Base-by-base conservation (phyloP, 1,140 invertebrate species). In the Colletes gigas region DNA sequence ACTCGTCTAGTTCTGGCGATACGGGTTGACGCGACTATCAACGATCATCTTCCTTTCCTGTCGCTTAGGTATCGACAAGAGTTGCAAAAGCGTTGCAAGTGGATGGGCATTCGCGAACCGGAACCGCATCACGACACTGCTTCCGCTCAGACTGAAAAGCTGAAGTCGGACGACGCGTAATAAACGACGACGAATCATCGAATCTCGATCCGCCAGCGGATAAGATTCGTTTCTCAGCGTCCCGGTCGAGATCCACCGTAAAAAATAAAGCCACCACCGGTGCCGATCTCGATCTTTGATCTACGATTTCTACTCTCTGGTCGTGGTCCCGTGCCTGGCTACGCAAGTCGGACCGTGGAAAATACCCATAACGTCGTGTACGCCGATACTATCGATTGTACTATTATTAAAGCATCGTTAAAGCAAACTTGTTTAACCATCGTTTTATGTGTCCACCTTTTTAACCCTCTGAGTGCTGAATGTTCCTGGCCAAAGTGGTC, bases 1-100 rank as follows among this genome's bases (percentile, higher is more conserved):
- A 54, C 47, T 19, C 30, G 15, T 19, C 52, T n/a, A 30, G 4
- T 12, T 10, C 15, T 6, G 2, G 1, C 21, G 54, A 50, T 41
- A 41, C 30, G 0, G 30, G 10, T 41, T 5, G 10, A 55, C 57
- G 39, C 7, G 59, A 62, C 8, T 4, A 5, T 30, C 14, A 62
- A 21, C 9, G 6, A 63, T 71, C 39, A 39, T 17, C 14, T 52
- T 19, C 5, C 30, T 14, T 50, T 9, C 19, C 0, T 7, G 52
- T 7, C n/a, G 8, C 6, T 8, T 63, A 93, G 92, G 80, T 93
- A 91, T 84, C 94, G 96, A 80, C 90, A 95, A 79, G 96, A 96
- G 87, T 88, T 97, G 59, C 94, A 96, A 85, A 96, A 96, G 77
- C 94, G 95, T 14, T 91, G 96, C 30, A 95, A 96, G 8, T 97